A percentile compares a stretch with the other conserved stretches of the same genome.
These are phyloP conservation scores for Drosophila pseudoobscura DNA, from an alignment of 1,140 invertebrate genomes.

Conservation along the genomic window DNA sequence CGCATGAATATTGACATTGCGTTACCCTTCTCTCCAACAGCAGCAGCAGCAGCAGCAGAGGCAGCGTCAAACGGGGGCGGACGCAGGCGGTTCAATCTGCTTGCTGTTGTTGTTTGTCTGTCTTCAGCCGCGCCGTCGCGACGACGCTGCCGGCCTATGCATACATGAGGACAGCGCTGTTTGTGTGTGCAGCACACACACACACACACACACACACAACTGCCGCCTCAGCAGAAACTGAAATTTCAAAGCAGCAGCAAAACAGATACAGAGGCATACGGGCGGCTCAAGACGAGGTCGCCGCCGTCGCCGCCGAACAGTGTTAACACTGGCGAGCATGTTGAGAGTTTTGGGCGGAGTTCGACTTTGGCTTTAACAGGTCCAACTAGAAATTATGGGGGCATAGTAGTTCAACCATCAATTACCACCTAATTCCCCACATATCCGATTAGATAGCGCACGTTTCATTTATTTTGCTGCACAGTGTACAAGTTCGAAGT, in stretches of 20 bases:
- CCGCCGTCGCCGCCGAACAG: conserved; percentile 38
- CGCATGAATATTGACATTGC: conserved; percentile 81
- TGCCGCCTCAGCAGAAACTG: conserved; percentile 69
- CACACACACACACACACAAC: conserved; percentile 19
- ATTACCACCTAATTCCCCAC: not conserved
- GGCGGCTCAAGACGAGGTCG: conserved; percentile 49
- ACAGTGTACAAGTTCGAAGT: conserved; percentile 58
- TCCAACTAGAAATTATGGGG: not conserved
- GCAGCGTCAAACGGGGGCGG: conserved; percentile 7
- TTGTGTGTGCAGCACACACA: conserved; percentile 46
- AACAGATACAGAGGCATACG: conserved; percentile 21
- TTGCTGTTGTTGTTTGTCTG: conserved; percentile 59
- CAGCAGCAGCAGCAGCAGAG: conserved; percentile 5
- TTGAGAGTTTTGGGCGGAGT: not conserved
- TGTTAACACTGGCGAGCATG: conserved; percentile 31
- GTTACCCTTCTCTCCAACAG: conserved; percentile 33
- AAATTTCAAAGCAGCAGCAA: conserved; percentile 67
- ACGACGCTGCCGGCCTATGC: conserved; percentile 60
- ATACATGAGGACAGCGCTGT: conserved; percentile 19
- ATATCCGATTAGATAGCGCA: not conserved
- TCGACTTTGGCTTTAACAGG: not conserved
- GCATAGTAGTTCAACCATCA: not conserved
- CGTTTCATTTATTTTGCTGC: conserved; percentile 11
- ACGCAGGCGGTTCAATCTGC: conserved; percentile 51
- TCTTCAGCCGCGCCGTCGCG: conserved; percentile 46